A percentile compares a stretch with the other conserved stretches of the same genome.
phyloP scores from a whole-genome alignment of 2,113 vertebrate genomes.

The Aix galericulata region DNA sequence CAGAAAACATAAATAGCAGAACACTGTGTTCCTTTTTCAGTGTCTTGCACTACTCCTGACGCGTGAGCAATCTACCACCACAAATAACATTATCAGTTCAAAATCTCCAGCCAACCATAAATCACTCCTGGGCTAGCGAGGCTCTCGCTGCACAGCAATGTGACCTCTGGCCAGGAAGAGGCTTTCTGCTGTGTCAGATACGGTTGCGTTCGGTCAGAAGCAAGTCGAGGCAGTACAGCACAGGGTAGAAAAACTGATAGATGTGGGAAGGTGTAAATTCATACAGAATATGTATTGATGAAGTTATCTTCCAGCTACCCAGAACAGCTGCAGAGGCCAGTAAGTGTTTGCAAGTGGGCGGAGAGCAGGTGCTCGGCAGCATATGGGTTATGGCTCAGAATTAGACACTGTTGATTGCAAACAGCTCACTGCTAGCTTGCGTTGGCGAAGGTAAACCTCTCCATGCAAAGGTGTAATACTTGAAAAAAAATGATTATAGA shows the following conservation, averaged over 20 bases:
- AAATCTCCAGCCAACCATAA: constrained; percentile 44
- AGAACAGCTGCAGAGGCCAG: background rate
- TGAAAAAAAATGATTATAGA: background rate
- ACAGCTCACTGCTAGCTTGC: background rate
- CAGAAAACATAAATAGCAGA: constrained; percentile 71
- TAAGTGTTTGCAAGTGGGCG: background rate
- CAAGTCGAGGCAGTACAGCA: background rate
- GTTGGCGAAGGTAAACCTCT: background rate
- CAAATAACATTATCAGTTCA: constrained; percentile 52
- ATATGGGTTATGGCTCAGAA: background rate
- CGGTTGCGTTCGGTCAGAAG: background rate
- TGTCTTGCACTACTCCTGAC: constrained; percentile 12
- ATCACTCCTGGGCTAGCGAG: background rate
- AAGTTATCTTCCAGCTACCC: background rate
- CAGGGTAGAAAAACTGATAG: rapidly evolving
- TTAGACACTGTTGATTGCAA: background rate
- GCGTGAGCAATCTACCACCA: constrained; percentile 26
- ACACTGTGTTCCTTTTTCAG: constrained; percentile 59
- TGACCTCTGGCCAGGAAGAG: constrained; percentile 9
- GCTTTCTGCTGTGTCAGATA: background rate
- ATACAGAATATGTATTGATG: background rate
- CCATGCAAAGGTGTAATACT: background rate
- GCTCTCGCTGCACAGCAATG: background rate
- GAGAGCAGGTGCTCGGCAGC: background rate
- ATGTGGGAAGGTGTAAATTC: background rate